Evolutionary conservation across 2,797 vertebrate genomes (phyloP).

Genomic region (Huso huso): DNA sequence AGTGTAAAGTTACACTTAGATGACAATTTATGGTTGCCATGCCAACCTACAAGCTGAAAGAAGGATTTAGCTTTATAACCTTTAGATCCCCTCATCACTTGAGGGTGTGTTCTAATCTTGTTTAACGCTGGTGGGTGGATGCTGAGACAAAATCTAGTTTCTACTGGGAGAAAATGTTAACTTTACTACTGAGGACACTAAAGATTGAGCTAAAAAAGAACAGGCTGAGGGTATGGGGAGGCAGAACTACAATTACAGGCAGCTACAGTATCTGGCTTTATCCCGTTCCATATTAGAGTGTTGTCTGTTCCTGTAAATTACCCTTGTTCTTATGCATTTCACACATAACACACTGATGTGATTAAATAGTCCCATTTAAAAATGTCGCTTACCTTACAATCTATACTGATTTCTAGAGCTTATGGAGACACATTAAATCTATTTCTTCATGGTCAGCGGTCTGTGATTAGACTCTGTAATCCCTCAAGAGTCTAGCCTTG

Average conservation of each 20-base stretch:
- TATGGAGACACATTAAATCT: constrained; percentile 9
- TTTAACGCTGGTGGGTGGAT: constrained; percentile 13
- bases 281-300: background rate
- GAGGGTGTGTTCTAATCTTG: constrained; percentile 26
- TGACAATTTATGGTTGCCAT: constrained; percentile 19
- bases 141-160: constrained; percentile 4
- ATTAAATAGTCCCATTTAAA: background rate
- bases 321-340: background rate
- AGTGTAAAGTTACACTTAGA: background rate
- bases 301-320: background rate
- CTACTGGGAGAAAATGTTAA: background rate
- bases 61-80: constrained; percentile 31
- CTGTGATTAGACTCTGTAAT: constrained; percentile 19
- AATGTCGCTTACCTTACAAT: background rate
- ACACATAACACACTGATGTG: background rate
- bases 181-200: background rate
- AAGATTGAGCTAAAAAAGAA: background rate
- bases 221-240: no score
- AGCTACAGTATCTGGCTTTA: no score
- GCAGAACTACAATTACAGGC: no score
- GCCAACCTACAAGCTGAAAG: constrained; percentile 29
- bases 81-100: constrained; percentile 31
- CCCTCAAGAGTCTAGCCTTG: constrained; percentile 21
- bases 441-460: constrained; percentile 15
- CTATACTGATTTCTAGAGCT: background rate